Evolutionary conservation across 2,888 invertebrate species (phyloP).

Genomic region (Aspidapion aeneum): DNA sequence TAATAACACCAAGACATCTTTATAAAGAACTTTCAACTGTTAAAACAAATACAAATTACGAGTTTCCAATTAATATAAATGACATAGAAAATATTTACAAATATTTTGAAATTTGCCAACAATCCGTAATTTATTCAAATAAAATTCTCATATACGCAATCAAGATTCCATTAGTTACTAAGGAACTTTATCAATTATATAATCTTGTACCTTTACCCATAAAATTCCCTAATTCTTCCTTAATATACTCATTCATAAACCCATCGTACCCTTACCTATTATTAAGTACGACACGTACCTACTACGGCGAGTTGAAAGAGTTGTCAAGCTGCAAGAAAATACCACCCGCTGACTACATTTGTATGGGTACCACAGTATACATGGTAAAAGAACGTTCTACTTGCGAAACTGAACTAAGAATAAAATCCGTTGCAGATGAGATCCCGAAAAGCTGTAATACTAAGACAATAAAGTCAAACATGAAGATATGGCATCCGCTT

Average conservation of each 20-base stretch:
- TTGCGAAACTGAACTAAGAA: not conserved
- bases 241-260: conserved; percentile 4
- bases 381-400: not conserved
- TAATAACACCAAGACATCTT: conserved; percentile 22
- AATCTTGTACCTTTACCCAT: conserved; percentile 13
- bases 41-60: conserved; percentile 12
- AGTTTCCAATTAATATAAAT: conserved; percentile 22
- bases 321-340: not conserved
- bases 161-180: conserved; percentile 16
- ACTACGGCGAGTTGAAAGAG: conserved; percentile 1
- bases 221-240: not conserved
- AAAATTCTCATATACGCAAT: conserved; percentile 22
- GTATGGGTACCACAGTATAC: not conserved
- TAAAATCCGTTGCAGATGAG: not conserved
- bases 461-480: not conserved
- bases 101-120: conserved; percentile 18
- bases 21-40: conserved; percentile 12
- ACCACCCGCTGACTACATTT: conserved; percentile 1
- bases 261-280: conserved; percentile 4
- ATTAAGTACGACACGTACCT: conserved; percentile 6
- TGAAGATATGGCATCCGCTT: not conserved
- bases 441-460: not conserved
- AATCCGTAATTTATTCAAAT: conserved; percentile 21
- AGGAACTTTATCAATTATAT: conserved; percentile 11
- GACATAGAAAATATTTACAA: conserved; percentile 16